Base-by-base conservation (phyloP, 1,140 invertebrate species). In the Galleria mellonella region DNA sequence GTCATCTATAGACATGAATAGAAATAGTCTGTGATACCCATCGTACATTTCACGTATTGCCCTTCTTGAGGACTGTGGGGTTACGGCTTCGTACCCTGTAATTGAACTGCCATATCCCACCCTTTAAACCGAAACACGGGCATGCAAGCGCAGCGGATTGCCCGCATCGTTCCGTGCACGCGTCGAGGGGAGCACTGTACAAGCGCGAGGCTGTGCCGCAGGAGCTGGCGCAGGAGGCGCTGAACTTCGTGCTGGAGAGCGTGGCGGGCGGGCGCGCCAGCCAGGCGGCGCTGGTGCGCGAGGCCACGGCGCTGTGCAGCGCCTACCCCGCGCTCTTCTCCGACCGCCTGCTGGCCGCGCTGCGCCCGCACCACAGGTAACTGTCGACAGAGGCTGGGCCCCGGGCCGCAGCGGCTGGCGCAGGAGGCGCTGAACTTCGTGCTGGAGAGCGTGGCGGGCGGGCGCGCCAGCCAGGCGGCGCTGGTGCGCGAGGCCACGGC, bases 401-500 rank as follows among this genome's bases (percentile, higher is more conserved):
- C 17, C 2, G 6, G 2, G 2, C 2, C 6, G 32, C 69, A 92
- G 90, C 92, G 92, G 61, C 88, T 90, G 49, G 94, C 93, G 0
- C 91, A 93, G 69, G 92, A 92, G 60, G 92, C 93, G 6, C 75
- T 96, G 15, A 92, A 93, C 78, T 96, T 94, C 83, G 90, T 96
- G 32, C 84, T 94, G 27, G 90, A 92, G 61, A 90, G 92, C 55
- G 82, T 96, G 48, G 88, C 90, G 13, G 91, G 89, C 6, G 93
- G 94, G 63, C 87, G 92, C 52, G 88, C 89, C 30, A 90, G 89
- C 51, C 91, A 94, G 61, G 90, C 91, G 4, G 87, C 90, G 13
- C 77, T 96, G 43, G 75, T 96, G 43, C 88, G 93, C 45, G 94
- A 95, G 72, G 92, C 94, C 10, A 93, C 93, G 10, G 86, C 91